A percentile compares a stretch with the other conserved stretches of the same genome.
Conservation (phyloP, 2,888 invertebrate genomes). For the Drosophila monieri region DNA sequence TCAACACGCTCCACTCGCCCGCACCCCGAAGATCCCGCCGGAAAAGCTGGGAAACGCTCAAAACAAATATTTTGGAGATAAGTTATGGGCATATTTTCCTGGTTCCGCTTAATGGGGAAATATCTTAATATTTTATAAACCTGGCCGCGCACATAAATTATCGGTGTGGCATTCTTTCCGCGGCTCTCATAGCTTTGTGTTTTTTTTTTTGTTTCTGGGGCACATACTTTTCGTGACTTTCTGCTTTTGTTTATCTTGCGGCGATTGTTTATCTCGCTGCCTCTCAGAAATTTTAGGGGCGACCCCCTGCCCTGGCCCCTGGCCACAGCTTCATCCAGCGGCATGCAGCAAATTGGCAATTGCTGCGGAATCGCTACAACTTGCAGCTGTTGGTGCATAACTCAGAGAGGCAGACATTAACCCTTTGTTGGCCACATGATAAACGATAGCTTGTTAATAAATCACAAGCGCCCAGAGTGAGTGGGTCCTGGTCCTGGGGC, state of each 20-base stretch:
- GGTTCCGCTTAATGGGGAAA: conserved; percentile 50
- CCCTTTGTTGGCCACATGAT: conserved; percentile 73
- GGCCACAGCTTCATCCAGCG: neutral
- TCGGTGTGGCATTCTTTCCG: conserved; percentile 30
- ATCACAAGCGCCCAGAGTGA: conserved; percentile 58
- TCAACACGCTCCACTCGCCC: conserved; percentile 57
- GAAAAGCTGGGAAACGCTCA: conserved; percentile 22
- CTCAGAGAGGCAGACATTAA: conserved; percentile 50
- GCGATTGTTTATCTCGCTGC: conserved; percentile 61
- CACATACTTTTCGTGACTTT: conserved; percentile 47
- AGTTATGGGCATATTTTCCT: conserved; percentile 62
- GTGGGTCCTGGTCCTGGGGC: conserved; percentile 16
- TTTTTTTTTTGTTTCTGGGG: conserved; percentile 34
- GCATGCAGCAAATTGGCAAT: conserved; percentile 44
- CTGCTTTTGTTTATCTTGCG: conserved; percentile 55
- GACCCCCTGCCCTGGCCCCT: too few relatives aligned
- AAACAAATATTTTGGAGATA: conserved; percentile 52
- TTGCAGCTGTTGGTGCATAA: conserved; percentile 39
- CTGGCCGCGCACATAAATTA: conserved; percentile 44
- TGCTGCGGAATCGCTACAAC: conserved; percentile 22
- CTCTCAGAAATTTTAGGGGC: conserved; percentile 35
- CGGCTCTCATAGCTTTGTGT: conserved; percentile 34
- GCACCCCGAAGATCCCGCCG: conserved; percentile 2
- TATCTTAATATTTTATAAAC: conserved; percentile 72
- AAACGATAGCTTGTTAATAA: conserved; percentile 76